Evolutionary conservation across 2,888 invertebrate species (phyloP).

Genomic region (Horisme vitalbata): DNA sequence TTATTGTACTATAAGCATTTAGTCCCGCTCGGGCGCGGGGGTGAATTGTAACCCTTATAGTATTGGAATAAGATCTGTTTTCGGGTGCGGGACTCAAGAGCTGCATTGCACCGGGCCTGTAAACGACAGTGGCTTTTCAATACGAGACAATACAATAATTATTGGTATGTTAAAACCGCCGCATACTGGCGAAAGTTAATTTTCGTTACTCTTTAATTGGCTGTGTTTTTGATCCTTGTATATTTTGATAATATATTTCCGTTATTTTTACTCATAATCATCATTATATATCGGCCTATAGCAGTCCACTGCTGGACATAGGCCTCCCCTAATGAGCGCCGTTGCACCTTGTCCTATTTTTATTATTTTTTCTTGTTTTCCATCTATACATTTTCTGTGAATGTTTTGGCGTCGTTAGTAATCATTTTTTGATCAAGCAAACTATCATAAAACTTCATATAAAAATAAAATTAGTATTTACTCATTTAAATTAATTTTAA

Average conservation of each 20-base stretch:
- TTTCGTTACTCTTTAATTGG: conserved; percentile 10
- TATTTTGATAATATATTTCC: not conserved
- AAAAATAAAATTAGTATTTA: too few relatives aligned
- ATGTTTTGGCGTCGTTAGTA: too few relatives aligned
- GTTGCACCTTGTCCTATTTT: too few relatives aligned
- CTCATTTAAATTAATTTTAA: too few relatives aligned
- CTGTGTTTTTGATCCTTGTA: conserved; percentile 4
- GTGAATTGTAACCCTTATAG: conserved; percentile 11
- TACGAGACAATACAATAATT: conserved; percentile 46
- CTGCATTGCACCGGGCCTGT: conserved; percentile 32
- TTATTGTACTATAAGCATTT: conserved; percentile 53
- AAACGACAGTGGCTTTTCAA: conserved; percentile 40
- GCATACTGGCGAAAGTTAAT: conserved; percentile 17
- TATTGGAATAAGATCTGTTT: conserved; percentile 8
- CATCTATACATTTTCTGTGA: too few relatives aligned
- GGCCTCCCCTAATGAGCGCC: too few relatives aligned
- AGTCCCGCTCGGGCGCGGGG: conserved; percentile 26
- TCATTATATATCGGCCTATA: too few relatives aligned
- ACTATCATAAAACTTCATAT: too few relatives aligned
- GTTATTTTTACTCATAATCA: too few relatives aligned
- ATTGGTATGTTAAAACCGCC: conserved; percentile 30
- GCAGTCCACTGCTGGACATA: too few relatives aligned
- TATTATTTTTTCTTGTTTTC: too few relatives aligned
- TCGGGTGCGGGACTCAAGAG: conserved; percentile 3
- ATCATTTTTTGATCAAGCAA: too few relatives aligned